Evolutionary conservation across 2,797 vertebrate genomes (phyloP).

Genomic region (Helostoma temminkii): DNA sequence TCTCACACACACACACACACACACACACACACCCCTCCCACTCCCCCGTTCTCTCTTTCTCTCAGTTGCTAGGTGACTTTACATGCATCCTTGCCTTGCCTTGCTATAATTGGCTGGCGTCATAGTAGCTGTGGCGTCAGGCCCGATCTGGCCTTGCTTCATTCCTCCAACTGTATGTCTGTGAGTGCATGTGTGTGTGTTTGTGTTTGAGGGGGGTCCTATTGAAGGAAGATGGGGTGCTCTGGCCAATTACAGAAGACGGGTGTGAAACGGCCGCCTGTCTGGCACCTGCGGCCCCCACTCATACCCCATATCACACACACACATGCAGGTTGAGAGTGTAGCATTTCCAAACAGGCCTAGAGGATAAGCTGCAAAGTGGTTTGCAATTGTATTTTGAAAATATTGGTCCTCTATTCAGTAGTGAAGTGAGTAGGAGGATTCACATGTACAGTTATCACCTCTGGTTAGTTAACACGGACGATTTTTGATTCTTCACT

Average conservation of each 20-base stretch:
- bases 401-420: constrained; percentile 46
- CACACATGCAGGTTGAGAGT: constrained; percentile 48
- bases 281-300: constrained; percentile 86
- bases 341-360: constrained; percentile 53
- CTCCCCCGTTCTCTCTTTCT: constrained; percentile 46
- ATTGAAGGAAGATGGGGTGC: constrained; percentile 66
- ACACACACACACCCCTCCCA: constrained; percentile 2
- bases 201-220: constrained; percentile 50
- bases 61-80: constrained; percentile 92
- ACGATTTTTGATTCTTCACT: too few species aligned
- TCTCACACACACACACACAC: constrained; percentile 15
- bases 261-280: constrained; percentile 84
- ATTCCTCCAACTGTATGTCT: constrained; percentile 72
- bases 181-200: constrained; percentile 36
- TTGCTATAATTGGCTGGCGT: constrained; percentile 89
- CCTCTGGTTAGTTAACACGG: constrained; percentile 28
- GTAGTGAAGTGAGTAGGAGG: constrained; percentile 45
- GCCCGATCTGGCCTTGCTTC: constrained; percentile 83
- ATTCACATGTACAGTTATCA: constrained; percentile 34
- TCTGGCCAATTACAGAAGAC: constrained; percentile 88
- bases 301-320: constrained; percentile 62
- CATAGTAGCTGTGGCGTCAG: constrained; percentile 86
- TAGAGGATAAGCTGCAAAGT: constrained; percentile 69
- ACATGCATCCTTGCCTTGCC: constrained; percentile 77
- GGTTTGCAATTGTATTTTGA: constrained; percentile 56